Conservation (phyloP, 2,113 vertebrate genomes). For the Cebus imitator region DNA sequence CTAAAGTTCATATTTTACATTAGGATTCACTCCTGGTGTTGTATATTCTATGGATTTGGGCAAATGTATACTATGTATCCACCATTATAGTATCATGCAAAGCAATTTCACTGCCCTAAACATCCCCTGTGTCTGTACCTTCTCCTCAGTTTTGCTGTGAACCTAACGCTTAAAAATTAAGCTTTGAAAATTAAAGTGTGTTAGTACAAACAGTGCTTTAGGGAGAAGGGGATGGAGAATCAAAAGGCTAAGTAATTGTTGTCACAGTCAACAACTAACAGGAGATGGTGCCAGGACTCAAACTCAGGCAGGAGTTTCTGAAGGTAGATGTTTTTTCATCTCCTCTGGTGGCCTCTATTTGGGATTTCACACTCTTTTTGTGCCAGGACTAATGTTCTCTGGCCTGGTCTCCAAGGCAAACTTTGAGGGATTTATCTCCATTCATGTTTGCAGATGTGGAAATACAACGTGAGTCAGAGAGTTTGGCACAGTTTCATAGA, state of each 20-base stretch:
- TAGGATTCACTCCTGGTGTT: not conserved
- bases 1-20: not conserved
- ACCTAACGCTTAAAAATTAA: not conserved
- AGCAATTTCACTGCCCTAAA: not conserved
- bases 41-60: not conserved
- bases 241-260: not conserved
- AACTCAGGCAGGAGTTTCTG: not conserved
- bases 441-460: not conserved
- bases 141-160: not conserved
- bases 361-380: not conserved
- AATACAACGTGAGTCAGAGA: not conserved
- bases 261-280: no score
- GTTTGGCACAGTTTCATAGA: not conserved
- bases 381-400: no score
- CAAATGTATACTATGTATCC: not conserved
- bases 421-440: not conserved
- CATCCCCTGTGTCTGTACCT: not conserved
- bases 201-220: not conserved
- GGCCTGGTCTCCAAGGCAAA: not conserved
- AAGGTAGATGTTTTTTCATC: not conserved
- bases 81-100: not conserved
- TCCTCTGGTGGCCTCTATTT: not conserved
- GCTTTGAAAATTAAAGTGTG: not conserved
- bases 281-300: not conserved
- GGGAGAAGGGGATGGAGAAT: not conserved